These are phyloP conservation scores for Clarias gariepinus DNA, from an alignment of 2,113 vertebrate genomes.

Conservation along the genomic window DNA sequence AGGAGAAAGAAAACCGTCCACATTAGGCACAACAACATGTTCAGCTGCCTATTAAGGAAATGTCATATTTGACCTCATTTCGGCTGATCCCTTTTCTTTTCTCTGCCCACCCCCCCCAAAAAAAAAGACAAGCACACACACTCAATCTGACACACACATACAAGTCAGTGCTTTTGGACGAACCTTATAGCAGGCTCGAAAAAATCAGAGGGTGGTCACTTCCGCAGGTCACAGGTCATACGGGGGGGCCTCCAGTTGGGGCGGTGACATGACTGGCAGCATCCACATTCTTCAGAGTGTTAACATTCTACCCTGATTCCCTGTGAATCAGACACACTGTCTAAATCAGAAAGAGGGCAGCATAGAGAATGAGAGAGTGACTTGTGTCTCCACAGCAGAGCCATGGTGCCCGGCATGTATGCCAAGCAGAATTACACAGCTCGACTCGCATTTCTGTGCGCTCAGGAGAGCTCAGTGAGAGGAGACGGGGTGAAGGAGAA, in stretches of 20 bases:
- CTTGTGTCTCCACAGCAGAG: conserved; percentile 31
- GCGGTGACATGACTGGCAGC: conserved; percentile 66
- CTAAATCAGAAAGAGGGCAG: conserved; percentile 49
- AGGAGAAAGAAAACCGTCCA: not conserved
- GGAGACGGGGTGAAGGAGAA: not conserved
- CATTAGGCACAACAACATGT: not conserved
- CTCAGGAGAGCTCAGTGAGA: not conserved
- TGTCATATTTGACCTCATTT: conserved; percentile 30
- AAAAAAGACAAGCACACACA: not conserved
- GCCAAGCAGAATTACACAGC: conserved; percentile 13
- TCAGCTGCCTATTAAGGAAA: conserved; percentile 25
- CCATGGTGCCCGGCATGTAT: not conserved
- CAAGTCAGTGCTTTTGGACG: conserved; percentile 40
- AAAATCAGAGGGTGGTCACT: conserved; percentile 55
- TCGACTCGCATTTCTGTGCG: not conserved
- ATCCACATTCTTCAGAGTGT: conserved; percentile 74
- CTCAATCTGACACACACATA: conserved; percentile 31
- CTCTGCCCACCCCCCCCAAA: not conserved
- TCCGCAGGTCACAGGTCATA: conserved; percentile 66
- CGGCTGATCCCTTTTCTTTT: conserved; percentile 25
- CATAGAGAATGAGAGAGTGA: conserved; percentile 56
- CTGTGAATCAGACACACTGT: conserved; percentile 67
- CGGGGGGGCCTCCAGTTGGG: conserved; percentile 58
- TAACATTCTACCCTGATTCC: conserved; percentile 74
- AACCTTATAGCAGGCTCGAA: conserved; percentile 49